These are phyloP conservation scores for Chymomyza amoena DNA, from an alignment of 2,888 invertebrate species.

Conservation along the genomic window DNA sequence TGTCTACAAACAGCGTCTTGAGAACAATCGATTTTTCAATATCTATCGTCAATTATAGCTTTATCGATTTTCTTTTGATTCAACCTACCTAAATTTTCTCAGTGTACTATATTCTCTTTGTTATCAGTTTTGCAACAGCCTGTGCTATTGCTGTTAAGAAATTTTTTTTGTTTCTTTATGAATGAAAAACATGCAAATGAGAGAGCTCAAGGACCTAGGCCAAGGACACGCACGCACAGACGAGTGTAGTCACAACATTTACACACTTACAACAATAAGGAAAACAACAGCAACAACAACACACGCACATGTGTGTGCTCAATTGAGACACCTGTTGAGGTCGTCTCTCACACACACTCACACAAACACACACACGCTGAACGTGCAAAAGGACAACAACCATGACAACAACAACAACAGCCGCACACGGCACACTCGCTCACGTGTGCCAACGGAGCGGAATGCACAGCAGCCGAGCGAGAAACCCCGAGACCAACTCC, in stretches of 20 bases:
- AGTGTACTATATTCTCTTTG: not conserved
- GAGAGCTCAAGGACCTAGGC: conserved; percentile 8
- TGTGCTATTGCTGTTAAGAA: not conserved
- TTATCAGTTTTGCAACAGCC: not conserved
- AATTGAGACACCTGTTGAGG: conserved; percentile 64
- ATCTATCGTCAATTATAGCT: too few relatives aligned
- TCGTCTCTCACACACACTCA: conserved; percentile 45
- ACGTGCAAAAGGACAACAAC: conserved; percentile 59
- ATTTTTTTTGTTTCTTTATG: not conserved
- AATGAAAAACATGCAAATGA: conserved; percentile 2
- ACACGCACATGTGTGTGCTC: conserved; percentile 44
- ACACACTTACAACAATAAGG: conserved; percentile 24
- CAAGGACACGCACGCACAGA: conserved; percentile 18
- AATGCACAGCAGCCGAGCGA: not conserved
- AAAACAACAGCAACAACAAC: conserved; percentile 4
- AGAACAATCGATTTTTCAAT: too few relatives aligned
- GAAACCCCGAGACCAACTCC: not conserved
- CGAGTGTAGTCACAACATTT: conserved; percentile 45
- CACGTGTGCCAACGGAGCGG: not conserved
- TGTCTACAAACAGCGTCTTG: too few relatives aligned
- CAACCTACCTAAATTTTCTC: not conserved
- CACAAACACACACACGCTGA: conserved; percentile 60
- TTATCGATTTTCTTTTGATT: not conserved
- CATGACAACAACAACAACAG: not conserved
- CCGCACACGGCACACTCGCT: conserved; percentile 1